Evolutionary conservation across 2,113 vertebrate species (phyloP).

Genomic region (Todiramphus saurophagus): DNA sequence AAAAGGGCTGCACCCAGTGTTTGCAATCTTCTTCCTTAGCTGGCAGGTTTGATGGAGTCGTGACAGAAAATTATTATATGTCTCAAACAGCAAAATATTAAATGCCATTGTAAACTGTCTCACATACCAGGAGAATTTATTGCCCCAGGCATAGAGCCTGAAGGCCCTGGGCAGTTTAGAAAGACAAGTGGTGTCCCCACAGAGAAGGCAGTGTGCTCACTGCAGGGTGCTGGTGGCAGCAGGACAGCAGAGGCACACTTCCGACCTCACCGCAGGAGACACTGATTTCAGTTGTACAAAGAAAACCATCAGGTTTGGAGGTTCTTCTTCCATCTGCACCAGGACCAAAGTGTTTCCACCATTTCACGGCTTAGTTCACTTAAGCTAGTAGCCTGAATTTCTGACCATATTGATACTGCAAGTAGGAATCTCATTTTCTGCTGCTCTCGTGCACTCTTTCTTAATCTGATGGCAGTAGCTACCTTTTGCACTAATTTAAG

Average conservation of each 20-base stretch:
- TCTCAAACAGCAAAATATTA: background rate
- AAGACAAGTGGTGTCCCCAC: accelerated
- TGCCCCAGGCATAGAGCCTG: background rate
- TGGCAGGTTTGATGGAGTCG: background rate
- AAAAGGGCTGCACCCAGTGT: background rate
- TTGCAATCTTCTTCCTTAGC: background rate
- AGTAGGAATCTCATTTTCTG: background rate
- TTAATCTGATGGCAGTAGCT: background rate
- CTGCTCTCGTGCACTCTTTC: background rate
- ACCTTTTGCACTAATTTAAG: background rate
- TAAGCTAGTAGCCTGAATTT: background rate
- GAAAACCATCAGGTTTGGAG: background rate
- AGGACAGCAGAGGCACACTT: background rate
- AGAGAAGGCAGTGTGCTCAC: background rate
- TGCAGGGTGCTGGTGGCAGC: accelerated
- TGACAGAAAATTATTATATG: background rate
- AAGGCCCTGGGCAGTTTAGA: background rate
- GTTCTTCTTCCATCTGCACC: background rate
- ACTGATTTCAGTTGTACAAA: background rate
- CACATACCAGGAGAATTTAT: background rate
- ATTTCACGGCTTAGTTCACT: background rate
- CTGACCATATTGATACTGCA: accelerated
- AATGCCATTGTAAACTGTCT: background rate
- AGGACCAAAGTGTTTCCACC: background rate
- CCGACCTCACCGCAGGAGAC: accelerated